Evolutionary conservation across 2,888 invertebrate species (phyloP), one percentile per base, ranked within the genome.

Genomic region (Cheilosia scutellata): DNA sequence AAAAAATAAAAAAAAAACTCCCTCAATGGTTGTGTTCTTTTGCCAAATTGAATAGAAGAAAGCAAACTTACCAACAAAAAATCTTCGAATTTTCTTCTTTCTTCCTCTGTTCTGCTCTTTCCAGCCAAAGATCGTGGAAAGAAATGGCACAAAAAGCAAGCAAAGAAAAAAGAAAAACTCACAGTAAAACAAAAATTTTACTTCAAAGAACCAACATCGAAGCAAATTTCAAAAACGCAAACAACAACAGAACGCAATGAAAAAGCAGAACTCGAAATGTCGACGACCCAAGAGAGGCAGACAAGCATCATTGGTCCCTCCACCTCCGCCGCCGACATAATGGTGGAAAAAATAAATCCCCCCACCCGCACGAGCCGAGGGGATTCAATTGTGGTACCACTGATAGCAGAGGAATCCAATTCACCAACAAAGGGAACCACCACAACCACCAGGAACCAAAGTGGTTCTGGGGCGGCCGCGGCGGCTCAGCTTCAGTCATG

Each of bases 61-160:
- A 47, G 40, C 29, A 62, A 60, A 60, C 51, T 66, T 42, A 37
- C 11, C 11, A 37, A 37, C 4, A 75, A 51, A 51, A 25, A 16
- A 53, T 65, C 49, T 66, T 66, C 66, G 66, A 68, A 49, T 62
- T 51, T 57, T 82, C 16, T 71, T 77, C 44, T 55, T 20, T 75
- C 40, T 77, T 40, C 40, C 27, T 68, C 25, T 51, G 7, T 51
- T 82, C 40, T 65, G 27, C 42, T 65, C 58, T 25, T 71, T 68
- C 58, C 76, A 86, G 86, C 51, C 57, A 86, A 77, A 82, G 86
- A 86, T 72, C 82, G 72, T 60, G 82, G 72, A 66, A 86, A 77
- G 65, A 82, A 76, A 82, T 86, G 76, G 76, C 42, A 40, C 16
- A 86, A 86, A 31, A 82, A 68, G 40, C 82, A 80, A 65, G 4